Percentiles rank a stretch among this genome's conserved stretches.
Conservation (phyloP, 2,797 vertebrate genomes). For the Propithecus perrieri region DNA sequence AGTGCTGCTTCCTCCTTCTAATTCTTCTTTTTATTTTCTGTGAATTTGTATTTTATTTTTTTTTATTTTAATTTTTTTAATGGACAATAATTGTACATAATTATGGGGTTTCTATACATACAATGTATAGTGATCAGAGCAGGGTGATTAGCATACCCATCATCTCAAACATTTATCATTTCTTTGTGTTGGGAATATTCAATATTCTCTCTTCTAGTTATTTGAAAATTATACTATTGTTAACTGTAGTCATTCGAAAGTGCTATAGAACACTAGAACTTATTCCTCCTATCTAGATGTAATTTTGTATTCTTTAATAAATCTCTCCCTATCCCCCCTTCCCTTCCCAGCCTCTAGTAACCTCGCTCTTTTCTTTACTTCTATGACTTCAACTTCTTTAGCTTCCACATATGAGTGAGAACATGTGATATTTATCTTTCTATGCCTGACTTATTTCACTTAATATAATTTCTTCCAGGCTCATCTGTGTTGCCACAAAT, state of each 20-base stretch:
- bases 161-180: not conserved
- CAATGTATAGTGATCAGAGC: not conserved
- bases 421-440: not conserved
- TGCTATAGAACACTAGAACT: not conserved
- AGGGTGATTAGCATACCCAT: not conserved
- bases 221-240: not conserved
- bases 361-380: not conserved
- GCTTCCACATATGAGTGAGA: not conserved
- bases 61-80: not conserved
- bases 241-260: not conserved
- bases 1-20: not conserved
- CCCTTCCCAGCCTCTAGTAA: not conserved
- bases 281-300: not conserved
- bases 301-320: not conserved
- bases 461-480: not conserved
- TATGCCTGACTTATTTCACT: not conserved
- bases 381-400: not conserved
- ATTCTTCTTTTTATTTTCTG: not conserved
- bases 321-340: not conserved
- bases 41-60: not conserved
- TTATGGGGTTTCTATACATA: not conserved
- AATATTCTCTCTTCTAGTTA: not conserved
- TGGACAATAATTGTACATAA: not conserved
- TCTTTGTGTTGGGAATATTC: not conserved
- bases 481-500: not conserved